These are phyloP conservation scores for Himantopus leucocephalus DNA, from an alignment of 2,113 vertebrate genomes.

Conservation along the genomic window DNA sequence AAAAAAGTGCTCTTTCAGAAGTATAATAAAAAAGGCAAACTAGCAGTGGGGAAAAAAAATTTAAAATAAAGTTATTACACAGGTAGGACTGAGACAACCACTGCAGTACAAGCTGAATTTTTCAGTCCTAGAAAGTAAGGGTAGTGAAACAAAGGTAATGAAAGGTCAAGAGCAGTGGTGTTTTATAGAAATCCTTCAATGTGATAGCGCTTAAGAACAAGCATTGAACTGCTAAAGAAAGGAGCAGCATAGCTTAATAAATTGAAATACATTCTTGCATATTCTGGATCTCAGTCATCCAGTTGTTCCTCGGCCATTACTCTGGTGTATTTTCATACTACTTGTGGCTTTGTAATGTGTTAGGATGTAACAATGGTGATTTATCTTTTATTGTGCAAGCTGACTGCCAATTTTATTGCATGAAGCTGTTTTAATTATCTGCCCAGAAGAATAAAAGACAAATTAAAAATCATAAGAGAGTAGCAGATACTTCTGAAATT, in stretches of 20 bases:
- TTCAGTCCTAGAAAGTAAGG: background rate
- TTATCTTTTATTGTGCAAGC: background rate
- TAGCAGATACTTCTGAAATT: background rate
- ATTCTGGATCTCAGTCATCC: background rate
- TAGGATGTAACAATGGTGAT: background rate
- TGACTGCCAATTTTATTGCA: background rate
- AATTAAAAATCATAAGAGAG: background rate
- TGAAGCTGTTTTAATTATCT: background rate
- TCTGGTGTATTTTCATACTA: background rate
- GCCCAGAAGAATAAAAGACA: background rate
- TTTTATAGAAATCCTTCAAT: background rate
- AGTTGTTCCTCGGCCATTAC: background rate
- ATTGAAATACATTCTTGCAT: background rate
- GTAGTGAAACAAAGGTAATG: background rate
- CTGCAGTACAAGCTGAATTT: background rate
- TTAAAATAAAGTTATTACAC: background rate
- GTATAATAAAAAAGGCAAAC: background rate
- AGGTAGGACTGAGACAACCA: background rate
- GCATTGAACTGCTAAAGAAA: background rate
- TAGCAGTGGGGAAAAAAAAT: background rate
- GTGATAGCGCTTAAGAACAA: background rate
- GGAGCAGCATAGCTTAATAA: background rate
- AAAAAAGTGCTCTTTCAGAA: background rate
- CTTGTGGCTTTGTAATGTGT: background rate
- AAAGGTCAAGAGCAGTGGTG: background rate